Base-by-base conservation (phyloP, 2,113 vertebrate species). In the Ellobius talpinus region DNA sequence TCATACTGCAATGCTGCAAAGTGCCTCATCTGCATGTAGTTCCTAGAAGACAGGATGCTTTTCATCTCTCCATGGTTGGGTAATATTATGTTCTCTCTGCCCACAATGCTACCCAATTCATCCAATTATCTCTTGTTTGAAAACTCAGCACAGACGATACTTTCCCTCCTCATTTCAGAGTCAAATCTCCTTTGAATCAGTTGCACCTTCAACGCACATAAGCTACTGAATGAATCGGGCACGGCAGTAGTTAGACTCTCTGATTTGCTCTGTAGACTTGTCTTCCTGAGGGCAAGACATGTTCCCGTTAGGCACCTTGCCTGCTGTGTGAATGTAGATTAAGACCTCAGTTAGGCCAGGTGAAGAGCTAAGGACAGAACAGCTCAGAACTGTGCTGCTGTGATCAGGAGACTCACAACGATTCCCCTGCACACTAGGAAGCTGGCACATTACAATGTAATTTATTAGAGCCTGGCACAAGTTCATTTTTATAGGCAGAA, bases 401-500 rank as follows among this genome's bases (percentile, higher is more conserved):
- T 89, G 91, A 96, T 89, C 77, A 79, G 92, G 23, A 95, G 87
- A 98, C 95, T 97, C 93, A 97, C 76, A 96, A 47, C 39, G 50
- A 36, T 93, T 89, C 73, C 72, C 97, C 55, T 92, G 63, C 65
- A 91, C 91, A 12, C 86, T 96, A 52, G 82, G 91, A 93, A 97
- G 89, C 86, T 93, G 96, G 93, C 97, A 90, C 94, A 92, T 97
- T 97, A 97, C 93, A 97, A 97, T 36, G 24, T 98, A 98, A 98
- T 98, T 98, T 97, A 98, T 95, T 61, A 97, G 97, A 93, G 55
- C 73, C 96, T 97, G 91, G 55, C 90, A 97, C n/a, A 87, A 97
- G 95, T 94, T 98, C 92, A 77, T 90, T 98, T 98, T 97, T 97
- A 93, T 47, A 96, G 97, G 88, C 96, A 97, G 70, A 98, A 78